phyloP scores from a whole-genome alignment of 2,888 invertebrate genomes.

The Lithophane ornitopus region DNA sequence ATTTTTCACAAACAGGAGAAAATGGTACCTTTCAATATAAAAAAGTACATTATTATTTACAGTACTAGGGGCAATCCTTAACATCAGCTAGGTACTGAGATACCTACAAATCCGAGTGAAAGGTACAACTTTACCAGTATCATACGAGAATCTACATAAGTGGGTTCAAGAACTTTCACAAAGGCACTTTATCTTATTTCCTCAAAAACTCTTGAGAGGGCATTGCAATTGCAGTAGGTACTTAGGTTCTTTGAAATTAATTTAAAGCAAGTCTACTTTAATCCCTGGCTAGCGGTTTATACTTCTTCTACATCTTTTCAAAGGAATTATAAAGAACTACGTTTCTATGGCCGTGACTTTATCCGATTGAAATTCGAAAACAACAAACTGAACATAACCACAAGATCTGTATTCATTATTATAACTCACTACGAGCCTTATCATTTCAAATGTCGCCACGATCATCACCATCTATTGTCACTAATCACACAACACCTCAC shows the following conservation, averaged over 20 bases:
- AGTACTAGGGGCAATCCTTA: background rate
- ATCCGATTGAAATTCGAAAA: background rate
- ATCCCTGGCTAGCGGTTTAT: background rate
- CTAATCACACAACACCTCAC: too few relatives aligned
- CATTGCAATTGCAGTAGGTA: background rate
- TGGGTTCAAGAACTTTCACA: background rate
- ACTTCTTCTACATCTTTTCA: background rate
- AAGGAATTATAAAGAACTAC: background rate
- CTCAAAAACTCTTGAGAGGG: background rate
- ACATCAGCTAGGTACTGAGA: background rate
- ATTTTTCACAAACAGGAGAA: slow-evolving; percentile 1
- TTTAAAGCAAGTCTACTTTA: slow-evolving; percentile 1
- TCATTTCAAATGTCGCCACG: background rate
- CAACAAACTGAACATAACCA: background rate
- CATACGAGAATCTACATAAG: background rate
- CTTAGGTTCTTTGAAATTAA: slow-evolving; percentile 8
- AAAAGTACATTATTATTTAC: background rate
- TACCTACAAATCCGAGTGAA: background rate
- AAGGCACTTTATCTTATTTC: background rate
- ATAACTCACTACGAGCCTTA: background rate
- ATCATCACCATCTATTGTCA: background rate
- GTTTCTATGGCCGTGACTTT: background rate
- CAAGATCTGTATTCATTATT: background rate
- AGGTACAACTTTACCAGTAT: background rate
- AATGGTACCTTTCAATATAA: background rate